A percentile compares a stretch with the other conserved stretches of the same genome.
Evolutionary conservation across 2,113 vertebrate species (phyloP).

Genomic region (Herpetotheres cachinnans): DNA sequence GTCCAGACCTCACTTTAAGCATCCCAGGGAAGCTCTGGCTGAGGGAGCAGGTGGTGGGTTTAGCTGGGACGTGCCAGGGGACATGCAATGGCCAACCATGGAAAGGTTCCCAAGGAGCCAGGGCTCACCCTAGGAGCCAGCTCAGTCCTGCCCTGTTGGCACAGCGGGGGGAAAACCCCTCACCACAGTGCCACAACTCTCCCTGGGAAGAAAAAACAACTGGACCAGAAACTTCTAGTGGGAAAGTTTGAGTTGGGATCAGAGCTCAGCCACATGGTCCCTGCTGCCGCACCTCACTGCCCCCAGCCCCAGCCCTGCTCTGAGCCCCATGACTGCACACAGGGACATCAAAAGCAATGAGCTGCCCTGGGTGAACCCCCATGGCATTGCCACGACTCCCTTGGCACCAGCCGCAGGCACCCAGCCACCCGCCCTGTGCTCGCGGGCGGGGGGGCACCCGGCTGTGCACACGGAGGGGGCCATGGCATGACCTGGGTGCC

Average conservation of each 20-base stretch:
- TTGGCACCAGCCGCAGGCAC: accelerated
- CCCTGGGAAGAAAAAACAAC: background rate
- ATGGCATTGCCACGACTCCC: accelerated
- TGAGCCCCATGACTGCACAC: accelerated
- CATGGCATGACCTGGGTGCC: background rate
- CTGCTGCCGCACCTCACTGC: accelerated
- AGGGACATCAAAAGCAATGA: background rate
- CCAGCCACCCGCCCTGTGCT: background rate
- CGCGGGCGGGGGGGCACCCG: background rate
- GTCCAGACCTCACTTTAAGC: background rate
- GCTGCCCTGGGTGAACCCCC: background rate
- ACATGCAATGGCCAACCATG: background rate
- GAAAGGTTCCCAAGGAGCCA: background rate
- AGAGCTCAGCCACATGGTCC: accelerated
- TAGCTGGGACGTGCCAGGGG: background rate
- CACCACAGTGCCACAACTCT: background rate
- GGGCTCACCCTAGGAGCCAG: background rate
- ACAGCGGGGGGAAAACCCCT: background rate
- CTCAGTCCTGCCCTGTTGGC: background rate
- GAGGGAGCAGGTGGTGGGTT: background rate
- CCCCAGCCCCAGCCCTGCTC: background rate
- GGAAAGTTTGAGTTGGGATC: background rate
- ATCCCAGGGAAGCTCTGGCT: background rate
- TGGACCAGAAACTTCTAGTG: background rate
- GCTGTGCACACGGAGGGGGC: accelerated